Conservation (phyloP, 2,888 invertebrate genomes). For the Erpobdella octoculata region DNA sequence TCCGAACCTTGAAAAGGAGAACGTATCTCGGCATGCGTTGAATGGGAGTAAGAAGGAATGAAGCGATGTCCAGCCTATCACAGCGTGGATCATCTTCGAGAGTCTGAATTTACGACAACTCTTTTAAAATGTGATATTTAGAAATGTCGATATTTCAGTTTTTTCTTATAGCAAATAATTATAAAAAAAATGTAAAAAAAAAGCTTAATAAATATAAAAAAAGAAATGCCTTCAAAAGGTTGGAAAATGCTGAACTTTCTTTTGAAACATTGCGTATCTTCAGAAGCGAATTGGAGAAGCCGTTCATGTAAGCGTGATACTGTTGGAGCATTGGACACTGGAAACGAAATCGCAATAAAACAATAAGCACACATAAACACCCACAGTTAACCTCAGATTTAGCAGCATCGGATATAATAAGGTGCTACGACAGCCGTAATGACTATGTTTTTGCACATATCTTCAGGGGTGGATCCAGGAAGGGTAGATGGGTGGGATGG, state of each 20-base stretch:
- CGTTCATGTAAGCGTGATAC: slow-evolving; percentile 53
- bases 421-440: no score
- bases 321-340: slow-evolving; percentile 49
- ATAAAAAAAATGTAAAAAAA: not conserved
- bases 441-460: no score
- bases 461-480: no score
- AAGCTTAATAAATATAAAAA: not conserved
- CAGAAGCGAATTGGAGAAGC: slow-evolving; percentile 52
- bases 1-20: slow-evolving; percentile 52
- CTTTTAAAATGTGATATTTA: not conserved
- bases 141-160: not conserved
- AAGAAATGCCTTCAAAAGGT: slow-evolving; percentile 48
- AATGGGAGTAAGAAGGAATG: slow-evolving; percentile 52
- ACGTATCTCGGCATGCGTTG: slow-evolving; percentile 54
- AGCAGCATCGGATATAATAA: no score
- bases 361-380: slow-evolving; percentile 2
- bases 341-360: slow-evolving; percentile 24
- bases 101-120: slow-evolving; percentile 32
- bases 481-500: no score
- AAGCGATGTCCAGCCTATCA: slow-evolving; percentile 50
- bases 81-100: slow-evolving; percentile 46
- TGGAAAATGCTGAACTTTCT: slow-evolving; percentile 48
- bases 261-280: slow-evolving; percentile 51
- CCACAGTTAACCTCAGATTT: no score
- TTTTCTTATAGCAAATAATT: not conserved